Percentiles rank a stretch among this genome's conserved stretches.
These are phyloP conservation scores for Opisthocomus hoazin DNA, from an alignment of 2,113 vertebrate genomes.

Conservation along the genomic window DNA sequence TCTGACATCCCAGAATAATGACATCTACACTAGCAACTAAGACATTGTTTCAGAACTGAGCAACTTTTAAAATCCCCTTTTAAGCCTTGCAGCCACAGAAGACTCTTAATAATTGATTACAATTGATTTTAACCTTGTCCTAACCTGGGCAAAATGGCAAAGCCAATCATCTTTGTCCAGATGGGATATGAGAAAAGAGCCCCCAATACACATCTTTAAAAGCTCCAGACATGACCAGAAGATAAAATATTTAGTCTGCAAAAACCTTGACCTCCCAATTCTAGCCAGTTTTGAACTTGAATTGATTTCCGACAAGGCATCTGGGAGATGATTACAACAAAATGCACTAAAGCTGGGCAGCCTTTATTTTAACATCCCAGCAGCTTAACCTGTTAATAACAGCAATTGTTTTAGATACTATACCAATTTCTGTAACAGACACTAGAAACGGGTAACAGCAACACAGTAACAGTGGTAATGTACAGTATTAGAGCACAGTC, in stretches of 20 bases:
- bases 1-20: constrained; percentile 66
- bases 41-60: constrained; percentile 64
- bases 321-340: constrained; percentile 94
- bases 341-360: constrained; percentile 90
- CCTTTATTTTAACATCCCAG: constrained; percentile 82
- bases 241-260: constrained; percentile 96
- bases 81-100: constrained; percentile 77
- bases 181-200: constrained; percentile 77
- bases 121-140: constrained; percentile 92
- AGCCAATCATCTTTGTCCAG: constrained; percentile 81
- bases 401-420: constrained; percentile 78
- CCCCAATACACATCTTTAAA: constrained; percentile 84
- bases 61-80: constrained; percentile 72
- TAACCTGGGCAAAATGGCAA: constrained; percentile 84
- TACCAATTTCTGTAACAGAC: constrained; percentile 69
- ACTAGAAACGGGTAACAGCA: constrained; percentile 54
- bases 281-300: constrained; percentile 87
- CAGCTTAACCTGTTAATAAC: constrained; percentile 84
- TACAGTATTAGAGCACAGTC: background rate
- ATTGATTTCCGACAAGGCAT: constrained; percentile 97
- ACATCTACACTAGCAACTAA: constrained; percentile 39
- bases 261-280: constrained; percentile 89
- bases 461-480: background rate
- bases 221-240: constrained; percentile 87
- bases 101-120: constrained; percentile 93